Evolutionary conservation across 35 echinoderm and acorn worm genomes (phyloP).

Genomic region (Eucidaris tribuloides): DNA sequence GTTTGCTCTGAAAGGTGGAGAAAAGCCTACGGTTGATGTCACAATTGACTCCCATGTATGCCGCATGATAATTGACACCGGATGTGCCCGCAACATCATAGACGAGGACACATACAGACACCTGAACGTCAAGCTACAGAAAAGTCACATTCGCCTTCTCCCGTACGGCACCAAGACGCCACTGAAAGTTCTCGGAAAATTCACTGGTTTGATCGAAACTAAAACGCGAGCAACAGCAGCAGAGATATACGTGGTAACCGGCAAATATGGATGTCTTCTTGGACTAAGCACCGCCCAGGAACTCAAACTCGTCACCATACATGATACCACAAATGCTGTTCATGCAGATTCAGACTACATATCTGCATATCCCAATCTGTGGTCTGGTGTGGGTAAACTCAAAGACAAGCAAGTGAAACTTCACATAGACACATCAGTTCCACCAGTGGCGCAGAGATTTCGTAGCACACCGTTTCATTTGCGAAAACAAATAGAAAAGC

Average conservation of each 20-base stretch:
- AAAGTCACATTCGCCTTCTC: not conserved
- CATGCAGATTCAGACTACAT: not conserved
- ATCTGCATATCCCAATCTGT: slow-evolving; percentile 7
- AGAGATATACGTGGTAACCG: not conserved
- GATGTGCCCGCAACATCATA: not conserved
- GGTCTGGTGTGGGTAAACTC: slow-evolving; percentile 33
- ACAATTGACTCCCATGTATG: not conserved
- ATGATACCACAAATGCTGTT: not conserved
- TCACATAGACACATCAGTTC: slow-evolving; percentile 42
- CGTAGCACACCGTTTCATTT: slow-evolving; percentile 55
- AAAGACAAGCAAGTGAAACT: slow-evolving; percentile 22
- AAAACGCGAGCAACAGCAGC: not conserved
- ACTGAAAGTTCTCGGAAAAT: slow-evolving; percentile 18
- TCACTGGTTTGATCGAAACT: not conserved
- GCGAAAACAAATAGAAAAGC: slow-evolving; percentile 35
- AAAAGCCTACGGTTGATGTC: not conserved
- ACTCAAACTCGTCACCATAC: slow-evolving; percentile 11
- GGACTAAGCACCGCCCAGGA: slow-evolving; percentile 10
- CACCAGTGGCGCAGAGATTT: slow-evolving; percentile 10
- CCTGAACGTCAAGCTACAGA: not conserved
- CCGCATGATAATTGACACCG: slow-evolving; percentile 15
- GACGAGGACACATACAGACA: slow-evolving; percentile 4
- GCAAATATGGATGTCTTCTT: slow-evolving; percentile 3
- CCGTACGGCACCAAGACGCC: slow-evolving; percentile 22
- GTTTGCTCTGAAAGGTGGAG: not conserved